Evolutionary conservation across 2,797 vertebrate genomes (phyloP), one percentile per base, ranked within the genome.

Genomic region (Atherinosoma microstoma): DNA sequence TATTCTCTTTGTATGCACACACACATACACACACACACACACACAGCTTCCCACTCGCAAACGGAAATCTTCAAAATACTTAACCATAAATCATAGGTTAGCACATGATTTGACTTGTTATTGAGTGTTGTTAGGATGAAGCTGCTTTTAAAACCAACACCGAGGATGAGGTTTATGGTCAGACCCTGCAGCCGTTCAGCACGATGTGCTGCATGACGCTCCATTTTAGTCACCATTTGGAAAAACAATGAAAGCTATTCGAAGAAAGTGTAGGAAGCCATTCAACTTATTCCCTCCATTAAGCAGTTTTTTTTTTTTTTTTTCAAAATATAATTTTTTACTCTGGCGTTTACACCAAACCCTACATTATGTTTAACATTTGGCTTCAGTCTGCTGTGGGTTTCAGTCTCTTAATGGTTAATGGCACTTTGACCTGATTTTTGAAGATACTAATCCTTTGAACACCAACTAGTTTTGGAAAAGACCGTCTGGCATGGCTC

Each of bases 181-280:
- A 58, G 45, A 66, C 24, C 29, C 24, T 11, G 58, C 61, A 29
- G 2, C 67, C 67, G 2, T 79, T 60, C 40, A 15, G 72, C 80
- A 29, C 77, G 72, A 84, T 85, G 64, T 70, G 64, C 72, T 16
- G 61, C 70, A 64, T 72, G 35, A 80, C 49, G 65, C 76, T 67
- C 63, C 34, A n/a, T 61, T 79, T 85, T 78, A 85, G 76, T 81
- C 67, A 66, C 72, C 73, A 60, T 71, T 85, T 76, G 70, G 83
- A 69, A 83, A 90, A 86, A 75, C 78, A 79, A 77, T 79, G 58
- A 89, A 84, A 86, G 72, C 57, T 45, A 61, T 76, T 81, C 74
- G 73, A 69, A 72, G 45, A 79, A 77, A 51, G 40, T 58, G 58
- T 51, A 70, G 64, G 71, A 78, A 83, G 68, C 18, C 67, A 78